Evolutionary conservation across 2,113 vertebrate species (phyloP).

Genomic region (Electrona antarctica): DNA sequence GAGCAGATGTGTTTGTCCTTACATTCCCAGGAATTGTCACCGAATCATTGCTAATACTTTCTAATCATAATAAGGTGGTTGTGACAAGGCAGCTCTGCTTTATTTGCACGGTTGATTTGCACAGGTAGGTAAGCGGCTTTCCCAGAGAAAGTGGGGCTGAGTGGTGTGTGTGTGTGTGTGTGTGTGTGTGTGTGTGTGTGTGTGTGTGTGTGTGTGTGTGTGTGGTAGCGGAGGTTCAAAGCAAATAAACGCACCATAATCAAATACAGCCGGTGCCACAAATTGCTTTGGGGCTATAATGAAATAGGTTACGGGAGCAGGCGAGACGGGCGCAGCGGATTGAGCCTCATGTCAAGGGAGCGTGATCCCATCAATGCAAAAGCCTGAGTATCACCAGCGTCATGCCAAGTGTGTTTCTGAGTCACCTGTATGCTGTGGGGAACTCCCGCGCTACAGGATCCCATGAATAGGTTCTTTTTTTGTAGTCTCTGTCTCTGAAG

Average conservation of each 20-base stretch:
- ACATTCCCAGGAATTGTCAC: background rate
- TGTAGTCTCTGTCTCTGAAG: no score
- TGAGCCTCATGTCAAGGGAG: constrained; percentile 57
- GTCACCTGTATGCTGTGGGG: constrained; percentile 34
- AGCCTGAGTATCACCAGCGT: constrained; percentile 54
- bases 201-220: no score
- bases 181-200: no score
- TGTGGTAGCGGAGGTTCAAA: constrained; percentile 32
- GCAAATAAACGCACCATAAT: constrained; percentile 65
- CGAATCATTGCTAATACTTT: constrained; percentile 23
- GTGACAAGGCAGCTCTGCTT: constrained; percentile 30
- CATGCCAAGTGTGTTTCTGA: constrained; percentile 34
- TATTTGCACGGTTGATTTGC: constrained; percentile 49
- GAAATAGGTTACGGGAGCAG: constrained; percentile 56
- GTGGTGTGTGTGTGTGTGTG: no score
- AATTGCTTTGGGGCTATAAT: constrained; percentile 67
- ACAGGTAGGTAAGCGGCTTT: constrained; percentile 64
- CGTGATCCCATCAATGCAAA: constrained; percentile 51
- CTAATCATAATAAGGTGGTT: constrained; percentile 33
- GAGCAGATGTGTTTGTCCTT: background rate
- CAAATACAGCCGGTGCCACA: constrained; percentile 53
- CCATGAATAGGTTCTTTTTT: constrained; percentile 7
- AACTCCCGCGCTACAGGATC: constrained; percentile 18
- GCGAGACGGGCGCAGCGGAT: constrained; percentile 34
- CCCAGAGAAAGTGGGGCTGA: constrained; percentile 33